These are phyloP conservation scores for Bellardia pandia DNA, from an alignment of 2,888 invertebrate species.

Conservation along the genomic window DNA sequence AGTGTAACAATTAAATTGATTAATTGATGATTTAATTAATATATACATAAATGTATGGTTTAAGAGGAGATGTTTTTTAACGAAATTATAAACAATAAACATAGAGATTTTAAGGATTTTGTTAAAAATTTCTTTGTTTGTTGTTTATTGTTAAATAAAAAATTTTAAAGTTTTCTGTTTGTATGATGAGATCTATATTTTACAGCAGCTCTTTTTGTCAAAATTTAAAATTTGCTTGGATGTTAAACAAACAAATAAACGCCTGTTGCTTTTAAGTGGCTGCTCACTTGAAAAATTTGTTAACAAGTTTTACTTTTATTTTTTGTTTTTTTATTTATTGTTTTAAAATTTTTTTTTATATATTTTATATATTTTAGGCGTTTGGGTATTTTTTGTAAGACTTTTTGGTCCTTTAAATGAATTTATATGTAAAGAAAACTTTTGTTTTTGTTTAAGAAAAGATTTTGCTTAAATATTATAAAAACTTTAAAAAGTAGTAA, in stretches of 20 bases:
- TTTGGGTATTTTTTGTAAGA: constrained; percentile 34
- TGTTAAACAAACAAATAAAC: constrained; percentile 13
- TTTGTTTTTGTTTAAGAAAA: constrained; percentile 16
- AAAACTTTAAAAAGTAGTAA: constrained; percentile 20
- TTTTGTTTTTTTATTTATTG: constrained; percentile 2
- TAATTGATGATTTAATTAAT: constrained; percentile 7
- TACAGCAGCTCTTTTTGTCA: constrained; percentile 15
- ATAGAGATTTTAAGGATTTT: not conserved
- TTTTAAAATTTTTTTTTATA: not conserved
- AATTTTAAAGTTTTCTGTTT: not conserved
- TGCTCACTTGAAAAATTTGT: constrained; percentile 71
- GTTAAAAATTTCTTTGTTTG: not conserved
- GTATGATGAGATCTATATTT: constrained; percentile 61
- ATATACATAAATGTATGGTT: constrained; percentile 10
- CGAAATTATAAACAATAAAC: constrained; percentile 12
- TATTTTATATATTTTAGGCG: constrained; percentile 7
- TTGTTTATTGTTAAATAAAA: not conserved
- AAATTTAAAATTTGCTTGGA: not conserved
- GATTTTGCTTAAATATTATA: constrained; percentile 4
- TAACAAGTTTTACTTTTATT: constrained; percentile 54
- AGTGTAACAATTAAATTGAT: constrained; percentile 20
- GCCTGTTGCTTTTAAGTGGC: not conserved
- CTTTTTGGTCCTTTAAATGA: not conserved
- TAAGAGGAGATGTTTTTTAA: constrained; percentile 1
- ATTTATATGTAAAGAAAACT: constrained; percentile 40